These are phyloP conservation scores for Cyprinus carpio DNA, from an alignment of 2,113 vertebrate genomes.

Conservation along the genomic window DNA sequence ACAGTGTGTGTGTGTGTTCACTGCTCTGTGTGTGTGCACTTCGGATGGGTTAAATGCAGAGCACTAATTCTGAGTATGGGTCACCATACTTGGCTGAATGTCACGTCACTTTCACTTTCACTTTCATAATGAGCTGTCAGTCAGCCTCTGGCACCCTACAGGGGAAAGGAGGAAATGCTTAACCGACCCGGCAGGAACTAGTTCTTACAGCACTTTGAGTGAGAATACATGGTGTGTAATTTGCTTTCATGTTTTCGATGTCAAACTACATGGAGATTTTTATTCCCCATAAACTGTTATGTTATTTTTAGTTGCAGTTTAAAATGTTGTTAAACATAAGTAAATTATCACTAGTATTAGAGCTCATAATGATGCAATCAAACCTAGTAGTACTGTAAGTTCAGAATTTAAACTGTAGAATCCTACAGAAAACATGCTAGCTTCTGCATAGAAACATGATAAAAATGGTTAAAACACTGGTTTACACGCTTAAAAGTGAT, in stretches of 20 bases:
- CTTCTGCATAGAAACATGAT: too few species aligned
- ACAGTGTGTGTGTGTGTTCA: too few species aligned
- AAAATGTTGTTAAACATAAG: not conserved
- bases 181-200: slow-evolving; percentile 15
- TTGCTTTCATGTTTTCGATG: not conserved
- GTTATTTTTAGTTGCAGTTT: not conserved
- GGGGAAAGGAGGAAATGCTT: slow-evolving; percentile 43
- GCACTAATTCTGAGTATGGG: too few species aligned
- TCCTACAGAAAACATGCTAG: too few species aligned
- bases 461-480: too few species aligned
- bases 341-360: not conserved
- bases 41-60: too few species aligned
- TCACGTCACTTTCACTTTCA: too few species aligned
- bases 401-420: too few species aligned
- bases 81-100: too few species aligned
- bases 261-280: not conserved
- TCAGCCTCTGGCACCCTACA: slow-evolving; percentile 37
- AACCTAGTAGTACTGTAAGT: not conserved
- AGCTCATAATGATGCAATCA: not conserved
- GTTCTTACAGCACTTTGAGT: slow-evolving; percentile 10
- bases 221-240: not conserved
- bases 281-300: not conserved
- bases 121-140: slow-evolving; percentile 60
- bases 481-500: too few species aligned
- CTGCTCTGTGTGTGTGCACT: too few species aligned